Evolutionary conservation across 2,797 vertebrate species (phyloP), one percentile per base, ranked within the genome.

Genomic region (Cynopterus sphinx): DNA sequence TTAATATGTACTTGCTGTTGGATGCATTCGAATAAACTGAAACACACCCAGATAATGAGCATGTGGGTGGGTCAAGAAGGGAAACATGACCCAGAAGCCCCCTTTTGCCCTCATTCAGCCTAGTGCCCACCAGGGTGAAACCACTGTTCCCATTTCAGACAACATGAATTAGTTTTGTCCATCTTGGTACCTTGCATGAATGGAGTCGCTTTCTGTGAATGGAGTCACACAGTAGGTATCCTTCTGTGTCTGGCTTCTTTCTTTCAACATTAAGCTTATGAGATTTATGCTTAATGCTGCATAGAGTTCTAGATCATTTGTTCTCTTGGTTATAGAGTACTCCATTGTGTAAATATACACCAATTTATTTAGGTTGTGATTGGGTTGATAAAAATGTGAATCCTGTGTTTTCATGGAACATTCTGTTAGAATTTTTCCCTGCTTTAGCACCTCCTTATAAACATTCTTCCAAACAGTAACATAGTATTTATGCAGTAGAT

Each of bases 71-170:
- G 13, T 57, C 4, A 17, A 28, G 46, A 59, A 36, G 9, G 28
- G 71, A 16, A 61, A 11, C 2, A 2, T 5, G n/a, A 36, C 6
- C 11, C 71, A 16, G 61, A 53, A 43, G 7, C 5, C 68, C 16
- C 8, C 31, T 36, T 43, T 10, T 68, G 33, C 71, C 15, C 16
- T 33, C 36, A 12, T 6, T 16, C 26, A 4, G 0, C 21, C 49
- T 2, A 9, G 0, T 0, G 11, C 4, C 36, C 49, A 17, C 74
- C 0, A 2, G 1, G 53, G 39, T n/a, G n/a, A 11, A 17, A 17
- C 17, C 53, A 3, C 41, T 15, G 0, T 12, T 39, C 31, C 13
- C 17, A 31, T 46, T 57, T 53, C 0, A 1, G 36, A 4, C 31
- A 17, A 26, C n/a, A 10, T 3, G 9, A 22, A 0, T 33, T n/a